Percentiles rank a stretch among this genome's conserved stretches.
Evolutionary conservation across 2,797 vertebrate species (phyloP).

Genomic region (Triplophysa yarkandensis): DNA sequence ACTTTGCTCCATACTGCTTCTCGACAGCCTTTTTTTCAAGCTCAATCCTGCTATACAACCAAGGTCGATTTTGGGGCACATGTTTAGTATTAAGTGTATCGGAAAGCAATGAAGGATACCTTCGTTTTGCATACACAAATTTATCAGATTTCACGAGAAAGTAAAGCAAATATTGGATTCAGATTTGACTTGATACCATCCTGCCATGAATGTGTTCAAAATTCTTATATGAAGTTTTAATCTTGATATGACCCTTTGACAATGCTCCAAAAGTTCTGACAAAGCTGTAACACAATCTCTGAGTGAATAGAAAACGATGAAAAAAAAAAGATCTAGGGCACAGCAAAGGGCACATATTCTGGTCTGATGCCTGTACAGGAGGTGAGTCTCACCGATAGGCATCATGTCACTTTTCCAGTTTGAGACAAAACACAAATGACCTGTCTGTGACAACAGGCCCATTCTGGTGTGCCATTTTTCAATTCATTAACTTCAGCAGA

Average conservation of each 20-base stretch:
- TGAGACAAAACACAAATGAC: slow-evolving; percentile 33
- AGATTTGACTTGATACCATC: no score
- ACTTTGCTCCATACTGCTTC: no score
- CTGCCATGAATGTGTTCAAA: no score
- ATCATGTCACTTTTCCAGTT: slow-evolving; percentile 4
- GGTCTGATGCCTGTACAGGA: slow-evolving; percentile 17
- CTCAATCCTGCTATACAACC: no score
- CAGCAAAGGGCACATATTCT: slow-evolving; percentile 25
- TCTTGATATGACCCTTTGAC: not conserved
- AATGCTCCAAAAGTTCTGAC: not conserved
- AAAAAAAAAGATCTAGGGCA: not conserved
- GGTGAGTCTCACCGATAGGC: slow-evolving; percentile 14
- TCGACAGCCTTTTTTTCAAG: no score
- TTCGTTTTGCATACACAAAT: no score
- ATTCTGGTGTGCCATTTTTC: slow-evolving; percentile 45
- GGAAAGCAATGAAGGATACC: no score
- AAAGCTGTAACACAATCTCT: not conserved
- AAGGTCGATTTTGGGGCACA: no score
- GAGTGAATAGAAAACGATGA: slow-evolving; percentile 4
- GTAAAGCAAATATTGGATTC: no score
- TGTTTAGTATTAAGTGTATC: no score
- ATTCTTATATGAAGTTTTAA: no score
- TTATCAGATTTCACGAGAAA: no score
- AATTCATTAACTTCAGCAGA: slow-evolving; percentile 45
- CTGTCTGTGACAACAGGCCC: slow-evolving; percentile 35